Base-by-base conservation (phyloP, 2,888 invertebrate genomes). In the Dorcus hopei region DNA sequence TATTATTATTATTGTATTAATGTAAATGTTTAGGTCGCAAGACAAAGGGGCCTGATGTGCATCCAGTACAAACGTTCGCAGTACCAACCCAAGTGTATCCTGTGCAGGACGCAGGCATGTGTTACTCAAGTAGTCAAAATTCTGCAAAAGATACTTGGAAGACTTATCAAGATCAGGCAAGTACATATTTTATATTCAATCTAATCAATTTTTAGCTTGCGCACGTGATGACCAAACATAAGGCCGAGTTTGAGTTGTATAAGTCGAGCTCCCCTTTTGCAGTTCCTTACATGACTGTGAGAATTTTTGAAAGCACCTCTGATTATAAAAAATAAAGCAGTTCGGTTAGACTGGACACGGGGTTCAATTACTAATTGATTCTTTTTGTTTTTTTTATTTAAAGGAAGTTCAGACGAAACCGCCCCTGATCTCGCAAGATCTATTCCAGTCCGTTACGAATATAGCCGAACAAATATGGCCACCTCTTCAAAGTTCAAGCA, bases 191-290 rank as follows among this genome's bases (percentile, higher is more conserved):
- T 9, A 23, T 41, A 2, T 52, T 11, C 38, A 52, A 26, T 16
- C 38, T 38, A 42, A 16, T 42, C n/a, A 11, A 26, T 39, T 47
- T n/a, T 38, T 47, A 45, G 45, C 26, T 54, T 43, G 47, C 45
- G 16, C 5, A 54, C 26, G 66, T 74, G 74, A 74, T 76, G 74
- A 72, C 62, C 60, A 33, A 70, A 72, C 69, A 71, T 68, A 67
- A 68, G 74, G 76, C 76, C 76, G 76, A 76, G 72, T 75, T 70
- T 75, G 74, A 76, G 59, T 52, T 14, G 52, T 38, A 42, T 53
- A 64, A 64, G 65, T 68, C 33, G 68, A 68, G 66, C 58, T 63
- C 63, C 43, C 9, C 40, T 19, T 57, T 39, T 47, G 52, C 54
- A 60, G 61, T 58, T 56, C 54, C 53, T 58, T 63, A 60, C 14